phyloP scores from a whole-genome alignment of 2,113 vertebrate species.

The Corvus hawaiiensis region DNA sequence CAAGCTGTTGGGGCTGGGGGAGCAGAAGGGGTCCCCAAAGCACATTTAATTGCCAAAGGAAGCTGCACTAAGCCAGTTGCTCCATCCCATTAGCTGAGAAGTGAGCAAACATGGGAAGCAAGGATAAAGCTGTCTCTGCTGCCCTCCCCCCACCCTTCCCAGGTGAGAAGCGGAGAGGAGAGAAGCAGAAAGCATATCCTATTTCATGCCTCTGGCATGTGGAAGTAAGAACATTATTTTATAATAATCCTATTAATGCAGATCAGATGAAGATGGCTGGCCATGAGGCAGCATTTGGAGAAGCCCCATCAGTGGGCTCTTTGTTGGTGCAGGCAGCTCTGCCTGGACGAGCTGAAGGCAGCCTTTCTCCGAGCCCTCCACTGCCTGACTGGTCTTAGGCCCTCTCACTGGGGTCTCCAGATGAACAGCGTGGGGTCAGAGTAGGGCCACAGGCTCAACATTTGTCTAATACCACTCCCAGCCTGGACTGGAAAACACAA shows the following conservation, averaged over 20 bases:
- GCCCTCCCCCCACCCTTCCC: background rate
- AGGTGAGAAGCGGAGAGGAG: background rate
- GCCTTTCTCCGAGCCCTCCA: background rate
- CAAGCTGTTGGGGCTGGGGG: rapidly evolving
- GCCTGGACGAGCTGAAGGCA: rapidly evolving
- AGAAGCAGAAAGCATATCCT: background rate
- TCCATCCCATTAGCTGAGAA: rapidly evolving
- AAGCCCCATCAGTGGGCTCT: background rate
- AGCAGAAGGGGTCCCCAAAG: background rate
- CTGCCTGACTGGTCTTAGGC: rapidly evolving
- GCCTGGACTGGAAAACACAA: background rate
- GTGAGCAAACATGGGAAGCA: rapidly evolving
- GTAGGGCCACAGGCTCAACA: background rate
- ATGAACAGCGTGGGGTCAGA: background rate
- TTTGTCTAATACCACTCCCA: background rate
- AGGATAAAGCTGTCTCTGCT: background rate
- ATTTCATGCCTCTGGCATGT: conserved; percentile 20
- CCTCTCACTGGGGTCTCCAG: background rate
- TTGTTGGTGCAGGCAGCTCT: background rate
- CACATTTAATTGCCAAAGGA: background rate
- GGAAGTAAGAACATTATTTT: background rate
- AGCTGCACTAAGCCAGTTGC: rapidly evolving
- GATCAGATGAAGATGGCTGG: background rate
- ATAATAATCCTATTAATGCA: conserved; percentile 12
- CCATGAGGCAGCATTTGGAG: background rate